Conservation (phyloP, 1,140 invertebrate species). For the Daktulosphaira vitifoliae region DNA sequence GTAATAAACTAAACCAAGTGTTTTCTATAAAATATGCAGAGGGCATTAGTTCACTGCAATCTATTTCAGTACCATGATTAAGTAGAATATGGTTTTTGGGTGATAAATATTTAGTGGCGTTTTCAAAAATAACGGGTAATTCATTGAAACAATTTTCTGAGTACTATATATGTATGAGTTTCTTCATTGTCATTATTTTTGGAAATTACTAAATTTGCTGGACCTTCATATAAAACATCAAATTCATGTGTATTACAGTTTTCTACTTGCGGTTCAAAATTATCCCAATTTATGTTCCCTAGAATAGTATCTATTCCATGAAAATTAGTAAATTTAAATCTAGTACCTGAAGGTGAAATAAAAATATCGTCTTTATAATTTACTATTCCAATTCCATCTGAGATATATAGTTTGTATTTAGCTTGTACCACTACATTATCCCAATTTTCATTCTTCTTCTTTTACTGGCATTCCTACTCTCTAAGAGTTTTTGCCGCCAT, state of each 20-base stretch:
- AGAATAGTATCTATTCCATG: too few relatives aligned
- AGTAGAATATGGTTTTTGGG: neutral
- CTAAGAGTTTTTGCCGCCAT: too few relatives aligned
- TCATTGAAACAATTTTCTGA: neutral
- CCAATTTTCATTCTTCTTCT: too few relatives aligned
- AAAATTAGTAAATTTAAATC: too few relatives aligned
- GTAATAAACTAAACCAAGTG: neutral
- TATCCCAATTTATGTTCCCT: neutral
- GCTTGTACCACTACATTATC: too few relatives aligned
- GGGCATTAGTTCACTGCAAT: neutral
- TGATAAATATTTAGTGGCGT: neutral
- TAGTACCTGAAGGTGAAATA: too few relatives aligned
- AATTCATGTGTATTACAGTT: neutral
- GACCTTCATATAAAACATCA: conserved; percentile 5
- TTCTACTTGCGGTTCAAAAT: neutral
- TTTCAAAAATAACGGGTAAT: neutral
- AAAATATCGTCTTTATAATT: too few relatives aligned
- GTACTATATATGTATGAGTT: neutral
- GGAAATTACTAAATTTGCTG: neutral
- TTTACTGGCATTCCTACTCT: too few relatives aligned
- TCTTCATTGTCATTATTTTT: too few relatives aligned
- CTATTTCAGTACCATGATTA: neutral
- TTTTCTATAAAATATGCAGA: neutral
- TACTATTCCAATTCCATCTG: too few relatives aligned
- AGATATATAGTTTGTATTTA: too few relatives aligned